Evolutionary conservation across 2,888 invertebrate genomes (phyloP).

Genomic region (Entomobrya multifasciata): DNA sequence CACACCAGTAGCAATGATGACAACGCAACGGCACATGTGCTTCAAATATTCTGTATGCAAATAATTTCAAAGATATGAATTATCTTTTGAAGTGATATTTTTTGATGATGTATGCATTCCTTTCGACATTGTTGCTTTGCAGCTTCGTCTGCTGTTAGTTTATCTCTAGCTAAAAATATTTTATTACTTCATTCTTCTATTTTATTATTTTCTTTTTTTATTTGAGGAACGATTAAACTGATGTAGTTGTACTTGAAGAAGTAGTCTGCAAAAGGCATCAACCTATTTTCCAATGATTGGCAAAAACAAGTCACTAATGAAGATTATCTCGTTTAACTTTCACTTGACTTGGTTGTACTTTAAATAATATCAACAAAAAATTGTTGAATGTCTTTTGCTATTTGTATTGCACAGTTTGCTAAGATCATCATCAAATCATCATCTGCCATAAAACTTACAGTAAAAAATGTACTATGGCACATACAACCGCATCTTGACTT

Average conservation of each 20-base stretch:
- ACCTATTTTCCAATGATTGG: slow-evolving; percentile 54
- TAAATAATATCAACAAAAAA: slow-evolving; percentile 5
- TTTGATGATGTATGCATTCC: neutral
- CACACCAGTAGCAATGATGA: neutral
- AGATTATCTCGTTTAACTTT: slow-evolving; percentile 60
- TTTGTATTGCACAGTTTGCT: neutral
- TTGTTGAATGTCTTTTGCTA: neutral
- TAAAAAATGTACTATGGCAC: neutral
- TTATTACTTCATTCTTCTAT: slow-evolving; percentile 42
- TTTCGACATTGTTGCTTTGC: neutral
- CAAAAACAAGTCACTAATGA: slow-evolving; percentile 64
- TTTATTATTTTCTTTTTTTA: slow-evolving; percentile 2
- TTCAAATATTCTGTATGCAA: neutral
- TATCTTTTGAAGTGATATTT: too few relatives aligned
- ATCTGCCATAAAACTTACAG: too few relatives aligned
- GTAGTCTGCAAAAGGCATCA: slow-evolving; percentile 31
- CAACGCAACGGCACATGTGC: neutral
- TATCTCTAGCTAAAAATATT: neutral
- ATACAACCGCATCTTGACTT: neutral
- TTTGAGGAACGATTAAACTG: too few relatives aligned
- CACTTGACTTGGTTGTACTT: slow-evolving; percentile 32
- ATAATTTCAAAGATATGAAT: neutral
- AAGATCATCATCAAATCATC: neutral
- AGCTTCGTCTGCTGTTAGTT: neutral
- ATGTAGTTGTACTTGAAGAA: too few relatives aligned